Percentiles rank a stretch among this genome's conserved stretches.
Evolutionary conservation across 2,797 vertebrate species (phyloP).

Genomic region (Paratrypauchen microcephalus): DNA sequence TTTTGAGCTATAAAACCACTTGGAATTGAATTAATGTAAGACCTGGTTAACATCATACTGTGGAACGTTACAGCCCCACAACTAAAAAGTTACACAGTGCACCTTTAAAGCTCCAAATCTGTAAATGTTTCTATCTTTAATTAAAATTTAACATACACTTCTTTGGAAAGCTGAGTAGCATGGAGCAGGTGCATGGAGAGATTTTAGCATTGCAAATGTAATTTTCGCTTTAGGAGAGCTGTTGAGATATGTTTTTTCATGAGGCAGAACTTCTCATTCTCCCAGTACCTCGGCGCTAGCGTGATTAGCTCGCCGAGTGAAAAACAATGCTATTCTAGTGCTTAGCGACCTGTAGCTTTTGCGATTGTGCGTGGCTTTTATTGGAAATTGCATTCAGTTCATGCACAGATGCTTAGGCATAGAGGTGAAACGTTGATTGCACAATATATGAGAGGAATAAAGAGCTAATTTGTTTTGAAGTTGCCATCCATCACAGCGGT

Average conservation of each 20-base stretch:
- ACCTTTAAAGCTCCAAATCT: conserved; percentile 28
- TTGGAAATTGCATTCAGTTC: conserved; percentile 52
- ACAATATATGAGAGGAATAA: conserved; percentile 49
- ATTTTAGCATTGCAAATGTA: conserved; percentile 79
- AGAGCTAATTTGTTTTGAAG: conserved; percentile 51
- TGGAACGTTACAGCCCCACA: no score
- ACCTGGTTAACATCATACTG: no score
- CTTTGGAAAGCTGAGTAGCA: conserved; percentile 52
- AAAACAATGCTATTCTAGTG: conserved; percentile 42
- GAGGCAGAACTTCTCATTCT: conserved; percentile 65
- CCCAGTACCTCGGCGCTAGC: conserved; percentile 38
- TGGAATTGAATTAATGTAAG: no score
- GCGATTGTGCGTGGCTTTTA: conserved; percentile 19
- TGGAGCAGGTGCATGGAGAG: conserved; percentile 52
- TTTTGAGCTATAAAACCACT: no score
- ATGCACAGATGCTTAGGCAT: conserved; percentile 47
- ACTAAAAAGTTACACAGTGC: background rate
- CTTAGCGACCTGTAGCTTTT: conserved; percentile 48
- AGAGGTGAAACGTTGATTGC: conserved; percentile 55
- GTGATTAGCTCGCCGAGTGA: conserved; percentile 60
- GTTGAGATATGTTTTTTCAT: conserved; percentile 62
- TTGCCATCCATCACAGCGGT: conserved; percentile 47
- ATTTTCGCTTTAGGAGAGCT: conserved; percentile 50
- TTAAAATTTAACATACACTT: conserved; percentile 77
- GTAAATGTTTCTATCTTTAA: conserved; percentile 75